Evolutionary conservation across 2,797 vertebrate genomes (phyloP).

Genomic region (Scomberomorus guttatus): DNA sequence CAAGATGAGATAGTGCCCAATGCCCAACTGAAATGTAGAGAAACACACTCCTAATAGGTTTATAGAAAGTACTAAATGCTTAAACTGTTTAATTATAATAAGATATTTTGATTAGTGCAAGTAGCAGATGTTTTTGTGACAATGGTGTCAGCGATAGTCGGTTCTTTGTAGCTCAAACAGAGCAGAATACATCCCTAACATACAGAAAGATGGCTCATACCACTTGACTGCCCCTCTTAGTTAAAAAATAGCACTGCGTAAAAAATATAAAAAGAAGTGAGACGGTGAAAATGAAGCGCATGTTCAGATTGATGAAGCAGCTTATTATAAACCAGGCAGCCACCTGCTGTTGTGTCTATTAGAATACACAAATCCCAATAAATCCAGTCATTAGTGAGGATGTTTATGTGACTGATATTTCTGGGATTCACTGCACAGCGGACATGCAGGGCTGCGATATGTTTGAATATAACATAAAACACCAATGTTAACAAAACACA

Average conservation of each 20-base stretch:
- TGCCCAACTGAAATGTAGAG: background rate
- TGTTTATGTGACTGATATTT: constrained; percentile 15
- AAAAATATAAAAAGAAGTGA: background rate
- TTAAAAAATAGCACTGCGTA: constrained; percentile 2
- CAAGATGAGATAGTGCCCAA: background rate
- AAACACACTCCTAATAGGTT: background rate
- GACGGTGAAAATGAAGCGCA: constrained; percentile 25
- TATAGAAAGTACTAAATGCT: background rate
- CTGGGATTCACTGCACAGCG: constrained; percentile 2
- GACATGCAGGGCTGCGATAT: background rate
- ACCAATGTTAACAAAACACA: background rate
- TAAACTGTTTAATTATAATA: background rate
- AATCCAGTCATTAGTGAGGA: constrained; percentile 21
- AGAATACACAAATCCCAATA: constrained; percentile 35
- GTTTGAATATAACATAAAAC: background rate
- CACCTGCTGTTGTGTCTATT: constrained; percentile 39
- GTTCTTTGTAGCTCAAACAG: background rate
- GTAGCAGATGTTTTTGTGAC: background rate
- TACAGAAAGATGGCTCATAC: background rate
- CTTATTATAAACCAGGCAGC: constrained; percentile 33
- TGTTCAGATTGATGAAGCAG: constrained; percentile 24
- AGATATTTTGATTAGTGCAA: background rate
- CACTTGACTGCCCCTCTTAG: background rate
- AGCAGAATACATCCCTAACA: background rate
- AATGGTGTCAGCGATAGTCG: background rate